Percentiles rank a stretch among this genome's conserved stretches.
Evolutionary conservation across 2,797 vertebrate genomes (phyloP).

Genomic region (Pantherophis alleghaniensis): DNA sequence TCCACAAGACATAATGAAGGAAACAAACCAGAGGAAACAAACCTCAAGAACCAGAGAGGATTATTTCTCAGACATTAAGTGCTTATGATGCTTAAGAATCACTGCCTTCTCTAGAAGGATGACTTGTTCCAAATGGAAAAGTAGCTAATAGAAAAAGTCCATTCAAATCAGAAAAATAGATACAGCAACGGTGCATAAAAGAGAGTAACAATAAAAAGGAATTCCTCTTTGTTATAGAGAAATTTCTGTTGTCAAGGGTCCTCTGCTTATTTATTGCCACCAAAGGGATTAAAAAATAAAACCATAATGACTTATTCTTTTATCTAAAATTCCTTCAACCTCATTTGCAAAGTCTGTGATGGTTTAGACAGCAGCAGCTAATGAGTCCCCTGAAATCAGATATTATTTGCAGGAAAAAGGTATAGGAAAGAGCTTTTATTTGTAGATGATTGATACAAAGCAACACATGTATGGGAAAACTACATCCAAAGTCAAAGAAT

Average conservation of each 20-base stretch:
- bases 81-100: not conserved
- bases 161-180: not conserved
- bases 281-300: not conserved
- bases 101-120: not conserved
- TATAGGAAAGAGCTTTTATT: not conserved
- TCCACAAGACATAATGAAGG: conserved; percentile 3
- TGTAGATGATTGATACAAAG: not conserved
- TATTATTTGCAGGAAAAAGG: not conserved
- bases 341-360: not conserved
- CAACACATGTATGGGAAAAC: not conserved
- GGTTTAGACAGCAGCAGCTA: not conserved
- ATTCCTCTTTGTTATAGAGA: not conserved
- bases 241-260: not conserved
- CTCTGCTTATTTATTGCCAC: not conserved
- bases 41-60: not conserved
- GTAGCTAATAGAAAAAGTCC: not conserved
- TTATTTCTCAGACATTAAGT: conserved; percentile 2
- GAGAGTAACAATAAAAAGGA: not conserved
- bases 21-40: not conserved
- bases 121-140: conserved; percentile 1
- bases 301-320: not conserved
- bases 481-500: not conserved
- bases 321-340: not conserved
- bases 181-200: not conserved
- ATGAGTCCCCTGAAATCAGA: not conserved